Percentiles rank a stretch among this genome's conserved stretches.
These are phyloP conservation scores for Lithophane ornitopus DNA, from an alignment of 2,888 invertebrate species.

Conservation along the genomic window DNA sequence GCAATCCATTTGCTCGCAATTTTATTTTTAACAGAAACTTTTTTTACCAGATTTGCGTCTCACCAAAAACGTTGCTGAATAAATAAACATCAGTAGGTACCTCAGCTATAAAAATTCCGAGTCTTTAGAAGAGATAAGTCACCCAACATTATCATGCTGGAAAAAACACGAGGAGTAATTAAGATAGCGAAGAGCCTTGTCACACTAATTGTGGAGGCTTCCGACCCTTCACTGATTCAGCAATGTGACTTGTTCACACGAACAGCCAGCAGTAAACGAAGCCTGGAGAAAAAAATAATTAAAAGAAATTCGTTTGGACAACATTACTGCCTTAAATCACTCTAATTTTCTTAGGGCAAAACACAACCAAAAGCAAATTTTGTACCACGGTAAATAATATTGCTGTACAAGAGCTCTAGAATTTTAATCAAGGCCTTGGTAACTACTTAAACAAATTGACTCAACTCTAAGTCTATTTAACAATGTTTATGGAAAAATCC, in stretches of 20 bases:
- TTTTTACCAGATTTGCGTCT: neutral
- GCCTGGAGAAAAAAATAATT: constrained; percentile 37
- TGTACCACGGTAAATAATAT: neutral
- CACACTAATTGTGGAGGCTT: constrained; percentile 53
- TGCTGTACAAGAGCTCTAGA: neutral
- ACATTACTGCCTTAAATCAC: constrained; percentile 27
- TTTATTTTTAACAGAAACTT: neutral
- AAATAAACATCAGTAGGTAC: constrained; percentile 11
- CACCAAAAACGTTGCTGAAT: neutral
- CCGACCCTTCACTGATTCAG: constrained; percentile 57
- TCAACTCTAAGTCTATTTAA: too few species aligned
- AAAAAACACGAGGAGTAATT: constrained; percentile 58
- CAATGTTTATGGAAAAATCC: neutral
- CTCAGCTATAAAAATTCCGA: constrained; percentile 1
- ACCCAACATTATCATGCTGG: constrained; percentile 35
- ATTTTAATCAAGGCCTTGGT: neutral
- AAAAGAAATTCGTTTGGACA: constrained; percentile 37
- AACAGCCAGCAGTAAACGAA: constrained; percentile 25
- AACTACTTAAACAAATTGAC: constrained; percentile 10
- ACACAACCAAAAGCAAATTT: neutral
- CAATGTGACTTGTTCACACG: constrained; percentile 57
- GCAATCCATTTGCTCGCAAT: constrained; percentile 6
- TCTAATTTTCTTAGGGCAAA: constrained; percentile 22
- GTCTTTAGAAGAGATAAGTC: constrained; percentile 44
- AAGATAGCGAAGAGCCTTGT: constrained; percentile 56